Percentiles rank a stretch among this genome's conserved stretches.
Evolutionary conservation across 2,888 invertebrate species (phyloP).

Genomic region (Agrypnus murinus): DNA sequence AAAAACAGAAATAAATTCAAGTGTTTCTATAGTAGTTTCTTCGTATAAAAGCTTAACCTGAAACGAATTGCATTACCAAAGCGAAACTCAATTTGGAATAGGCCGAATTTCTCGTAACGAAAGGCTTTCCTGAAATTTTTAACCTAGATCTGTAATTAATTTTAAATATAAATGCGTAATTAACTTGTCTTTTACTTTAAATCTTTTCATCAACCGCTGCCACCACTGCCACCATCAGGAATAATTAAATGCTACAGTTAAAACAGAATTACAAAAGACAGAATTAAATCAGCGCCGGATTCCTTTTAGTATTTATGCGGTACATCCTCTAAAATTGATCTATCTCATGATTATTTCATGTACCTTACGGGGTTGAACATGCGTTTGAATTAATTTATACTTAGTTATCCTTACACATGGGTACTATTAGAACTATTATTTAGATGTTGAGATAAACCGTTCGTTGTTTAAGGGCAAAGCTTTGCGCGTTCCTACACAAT

Average conservation of each 20-base stretch:
- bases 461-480: neutral
- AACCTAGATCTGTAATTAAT: neutral
- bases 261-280: neutral
- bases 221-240: neutral
- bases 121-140: neutral
- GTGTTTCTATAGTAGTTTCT: too few relatives aligned
- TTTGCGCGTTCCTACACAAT: neutral
- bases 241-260: neutral
- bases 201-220: neutral
- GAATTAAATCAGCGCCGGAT: too few relatives aligned
- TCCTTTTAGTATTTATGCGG: too few relatives aligned
- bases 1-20: too few relatives aligned
- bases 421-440: too few relatives aligned
- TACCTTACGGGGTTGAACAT: conserved; percentile 10
- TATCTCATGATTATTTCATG: conserved; percentile 19
- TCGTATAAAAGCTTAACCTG: too few relatives aligned
- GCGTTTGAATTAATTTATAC: conserved; percentile 8
- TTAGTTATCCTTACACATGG: neutral
- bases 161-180: conserved; percentile 7
- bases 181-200: conserved; percentile 2
- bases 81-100: neutral
- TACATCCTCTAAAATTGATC: neutral
- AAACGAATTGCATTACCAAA: too few relatives aligned
- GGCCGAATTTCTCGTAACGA: neutral
- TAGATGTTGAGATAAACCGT: too few relatives aligned